phyloP scores from a whole-genome alignment of 2,797 vertebrate species.

The Pseudochaenichthys georgianus region DNA sequence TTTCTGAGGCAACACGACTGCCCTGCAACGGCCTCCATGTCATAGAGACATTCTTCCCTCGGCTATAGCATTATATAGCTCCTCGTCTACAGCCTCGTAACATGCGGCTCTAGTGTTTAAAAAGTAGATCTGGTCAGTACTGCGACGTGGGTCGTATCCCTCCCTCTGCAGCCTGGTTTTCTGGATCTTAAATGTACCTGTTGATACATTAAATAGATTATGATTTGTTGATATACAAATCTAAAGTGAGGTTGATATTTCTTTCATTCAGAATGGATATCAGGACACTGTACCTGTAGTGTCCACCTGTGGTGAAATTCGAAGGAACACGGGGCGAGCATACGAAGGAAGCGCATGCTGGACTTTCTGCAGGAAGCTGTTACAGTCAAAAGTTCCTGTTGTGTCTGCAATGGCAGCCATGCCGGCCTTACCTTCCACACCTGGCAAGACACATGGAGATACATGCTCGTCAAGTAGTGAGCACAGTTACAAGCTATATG shows the following conservation, averaged over 20 bases:
- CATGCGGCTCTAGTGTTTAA: slow-evolving; percentile 85
- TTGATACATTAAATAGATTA: slow-evolving; percentile 12
- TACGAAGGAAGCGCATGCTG: slow-evolving; percentile 90
- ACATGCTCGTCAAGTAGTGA: neutral
- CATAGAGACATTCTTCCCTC: slow-evolving; percentile 88
- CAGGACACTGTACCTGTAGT: slow-evolving; percentile 87
- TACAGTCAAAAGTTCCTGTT: slow-evolving; percentile 83
- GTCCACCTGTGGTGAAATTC: slow-evolving; percentile 90
- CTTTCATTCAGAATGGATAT: neutral
- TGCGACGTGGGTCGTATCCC: slow-evolving; percentile 88
- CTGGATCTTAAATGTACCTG: slow-evolving; percentile 96
- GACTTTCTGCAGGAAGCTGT: slow-evolving; percentile 84
- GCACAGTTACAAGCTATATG: slow-evolving; percentile 2
- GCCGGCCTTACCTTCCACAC: slow-evolving; percentile 93
- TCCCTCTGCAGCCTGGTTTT: slow-evolving; percentile 92
- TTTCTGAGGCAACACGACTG: slow-evolving; percentile 37
- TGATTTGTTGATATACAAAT: neutral
- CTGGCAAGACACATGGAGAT: slow-evolving; percentile 69
- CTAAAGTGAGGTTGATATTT: neutral
- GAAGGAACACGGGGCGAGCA: slow-evolving; percentile 91
- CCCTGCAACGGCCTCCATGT: slow-evolving; percentile 50
- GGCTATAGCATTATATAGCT: slow-evolving; percentile 82
- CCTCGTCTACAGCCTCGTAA: slow-evolving; percentile 87
- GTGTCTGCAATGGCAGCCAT: slow-evolving; percentile 93
- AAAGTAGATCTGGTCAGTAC: slow-evolving; percentile 89